phyloP scores from a whole-genome alignment of 2,113 vertebrate genomes.

The Naja naja region DNA sequence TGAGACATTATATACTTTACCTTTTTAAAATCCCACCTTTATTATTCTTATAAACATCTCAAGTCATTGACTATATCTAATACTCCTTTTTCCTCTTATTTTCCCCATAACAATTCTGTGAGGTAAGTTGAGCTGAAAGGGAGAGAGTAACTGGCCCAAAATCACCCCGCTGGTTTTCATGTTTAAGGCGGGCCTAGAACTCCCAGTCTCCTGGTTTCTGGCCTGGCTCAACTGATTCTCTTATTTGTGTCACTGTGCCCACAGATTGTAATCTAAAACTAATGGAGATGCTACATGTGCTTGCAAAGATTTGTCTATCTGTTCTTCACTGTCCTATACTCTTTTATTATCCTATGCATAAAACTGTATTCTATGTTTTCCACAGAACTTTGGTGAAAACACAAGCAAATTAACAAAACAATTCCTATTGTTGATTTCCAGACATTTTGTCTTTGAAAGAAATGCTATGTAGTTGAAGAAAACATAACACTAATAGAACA shows the following conservation, averaged over 20 bases:
- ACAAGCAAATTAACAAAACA: conserved; percentile 14
- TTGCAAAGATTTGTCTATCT: not conserved
- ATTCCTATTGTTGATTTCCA: not conserved
- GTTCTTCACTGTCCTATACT: fast-evolving
- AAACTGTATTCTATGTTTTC: conserved; percentile 13
- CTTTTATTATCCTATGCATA: not conserved
- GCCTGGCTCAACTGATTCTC: too few relatives aligned
- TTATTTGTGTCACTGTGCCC: not conserved
- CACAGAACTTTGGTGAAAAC: not conserved
- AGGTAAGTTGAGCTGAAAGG: not conserved
- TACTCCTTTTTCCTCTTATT: not conserved
- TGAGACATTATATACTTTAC: not conserved
- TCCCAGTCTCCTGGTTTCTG: not conserved
- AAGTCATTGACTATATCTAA: not conserved
- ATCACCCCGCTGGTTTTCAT: not conserved
- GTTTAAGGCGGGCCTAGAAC: not conserved
- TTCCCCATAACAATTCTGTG: not conserved
- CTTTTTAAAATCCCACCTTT: not conserved
- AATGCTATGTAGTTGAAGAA: conserved; percentile 28
- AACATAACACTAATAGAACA: fast-evolving
- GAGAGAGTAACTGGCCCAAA: not conserved
- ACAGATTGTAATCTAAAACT: not conserved
- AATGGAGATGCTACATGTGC: not conserved
- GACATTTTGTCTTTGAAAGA: not conserved
- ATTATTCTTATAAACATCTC: not conserved